Conservation (phyloP, 2,113 vertebrate genomes). For the Cinclus cinclus region DNA sequence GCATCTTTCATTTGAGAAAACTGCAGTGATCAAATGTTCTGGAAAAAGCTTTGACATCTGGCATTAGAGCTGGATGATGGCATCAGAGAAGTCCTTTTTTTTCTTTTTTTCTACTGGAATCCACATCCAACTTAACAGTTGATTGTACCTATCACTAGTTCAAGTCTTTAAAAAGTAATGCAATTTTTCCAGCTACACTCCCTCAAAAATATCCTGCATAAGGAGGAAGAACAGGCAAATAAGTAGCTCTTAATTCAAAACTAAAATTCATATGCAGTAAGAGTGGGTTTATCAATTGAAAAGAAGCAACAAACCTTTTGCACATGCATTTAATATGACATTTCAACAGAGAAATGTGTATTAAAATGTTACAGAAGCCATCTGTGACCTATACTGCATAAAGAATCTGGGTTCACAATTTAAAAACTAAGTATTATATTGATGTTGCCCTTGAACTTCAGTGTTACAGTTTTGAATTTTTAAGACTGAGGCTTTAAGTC, state of each 20-base stretch:
- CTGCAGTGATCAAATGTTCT: neutral
- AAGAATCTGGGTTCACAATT: neutral
- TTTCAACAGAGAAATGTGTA: neutral
- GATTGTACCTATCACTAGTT: neutral
- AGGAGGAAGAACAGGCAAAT: neutral
- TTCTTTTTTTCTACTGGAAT: neutral
- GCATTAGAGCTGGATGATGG: neutral
- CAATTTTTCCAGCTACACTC: neutral
- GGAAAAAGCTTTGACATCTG: neutral
- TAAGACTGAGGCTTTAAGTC: neutral
- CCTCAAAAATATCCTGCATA: neutral
- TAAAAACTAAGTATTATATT: neutral
- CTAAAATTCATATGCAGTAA: neutral
- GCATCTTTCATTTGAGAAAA: neutral
- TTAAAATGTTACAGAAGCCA: neutral
- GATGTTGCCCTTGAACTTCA: neutral
- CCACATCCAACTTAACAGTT: neutral
- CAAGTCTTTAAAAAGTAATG: neutral
- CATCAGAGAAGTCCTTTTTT: neutral
- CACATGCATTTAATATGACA: neutral
- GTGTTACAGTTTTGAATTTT: neutral
- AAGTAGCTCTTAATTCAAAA: neutral
- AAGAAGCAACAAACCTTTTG: neutral
- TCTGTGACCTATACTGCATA: neutral
- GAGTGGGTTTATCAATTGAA: neutral